Percentiles rank a stretch among this genome's conserved stretches.
Conservation (phyloP, 1,140 invertebrate genomes). For the Drosophila nigrodunni region DNA sequence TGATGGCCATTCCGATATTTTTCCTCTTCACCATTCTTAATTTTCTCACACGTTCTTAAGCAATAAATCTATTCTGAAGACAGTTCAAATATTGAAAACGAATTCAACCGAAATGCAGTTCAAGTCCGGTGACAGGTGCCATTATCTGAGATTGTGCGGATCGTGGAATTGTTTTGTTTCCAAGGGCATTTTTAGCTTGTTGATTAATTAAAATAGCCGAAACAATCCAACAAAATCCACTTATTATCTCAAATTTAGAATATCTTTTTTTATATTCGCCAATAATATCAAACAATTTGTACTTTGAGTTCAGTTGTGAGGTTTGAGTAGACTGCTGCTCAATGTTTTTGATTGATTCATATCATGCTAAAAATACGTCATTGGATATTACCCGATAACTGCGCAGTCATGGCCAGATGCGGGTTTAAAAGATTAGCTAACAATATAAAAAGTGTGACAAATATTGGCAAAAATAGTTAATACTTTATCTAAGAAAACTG, state of each 20-base stretch:
- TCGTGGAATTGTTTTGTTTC: no score
- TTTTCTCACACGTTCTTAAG: constrained; percentile 9
- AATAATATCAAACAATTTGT: no score
- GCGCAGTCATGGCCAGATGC: not conserved
- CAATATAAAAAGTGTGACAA: no score
- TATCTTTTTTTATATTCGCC: no score
- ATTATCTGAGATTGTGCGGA: no score
- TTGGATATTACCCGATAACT: not conserved
- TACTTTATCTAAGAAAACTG: not conserved
- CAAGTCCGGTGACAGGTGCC: not conserved
- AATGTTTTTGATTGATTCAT: not conserved
- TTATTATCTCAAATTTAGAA: no score
- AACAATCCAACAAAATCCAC: no score
- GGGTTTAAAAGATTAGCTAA: no score
- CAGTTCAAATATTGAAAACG: constrained; percentile 18
- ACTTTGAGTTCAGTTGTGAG: no score
- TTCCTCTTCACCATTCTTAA: not conserved
- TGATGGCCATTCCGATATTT: constrained; percentile 35
- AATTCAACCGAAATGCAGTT: constrained; percentile 1
- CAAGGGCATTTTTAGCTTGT: no score
- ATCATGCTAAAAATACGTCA: not conserved
- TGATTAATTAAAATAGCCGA: no score
- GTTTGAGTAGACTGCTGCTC: not conserved
- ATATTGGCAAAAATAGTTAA: no score
- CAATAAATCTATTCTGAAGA: constrained; percentile 21